Base-by-base conservation (phyloP, 2,888 invertebrate genomes). In the Nymphalis c-album region DNA sequence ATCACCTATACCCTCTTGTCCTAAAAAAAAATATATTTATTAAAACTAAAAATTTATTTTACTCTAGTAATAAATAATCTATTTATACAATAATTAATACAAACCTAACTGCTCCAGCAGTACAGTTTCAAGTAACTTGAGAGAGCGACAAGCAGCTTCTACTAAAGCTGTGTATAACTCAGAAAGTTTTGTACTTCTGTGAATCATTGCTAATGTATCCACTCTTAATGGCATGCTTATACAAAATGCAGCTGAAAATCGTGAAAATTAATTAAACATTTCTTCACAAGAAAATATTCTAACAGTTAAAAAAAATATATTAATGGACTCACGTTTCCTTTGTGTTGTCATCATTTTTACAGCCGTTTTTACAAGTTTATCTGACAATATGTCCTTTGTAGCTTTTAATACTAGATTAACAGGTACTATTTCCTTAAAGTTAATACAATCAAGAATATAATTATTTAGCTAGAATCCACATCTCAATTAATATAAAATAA, bases 101-200 rank as follows among this genome's bases (percentile, higher is more conserved):
- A 63, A 76, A 92, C 93, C 92, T 55, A 95, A 83, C 80, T 94
- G 94, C 74, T 93, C 93, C 35, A 94, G 83, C 59, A 96, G 85
- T 35, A 94, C 94, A 76, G 91, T 91, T 81, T 96, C 95, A 72
- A 95, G 90, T 62, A 95, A 86, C 72, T 94, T 92, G 59, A 97
- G 88, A 66, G 95, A 94, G 50, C 95, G 93, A 77, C 95, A 95
- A 40, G 96, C 93, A 69, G 96, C 95, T 81, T 96, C 96, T 7
- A 96, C 95, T 7, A 97, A 86, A 73, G 96, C 94, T 71, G 94
- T 95, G 82, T 96, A 96, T 1, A 97, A 81, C 55, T 95, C 93
- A 67, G 93, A 85, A 50, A 95, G 84, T 77, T 94, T 94, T 0
- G 94, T 94, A 73, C 93, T 93, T 65, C 94, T 92, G 77, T 94